These are phyloP conservation scores for Trichosurus vulpecula DNA, from an alignment of 2,797 vertebrate genomes.

Conservation along the genomic window DNA sequence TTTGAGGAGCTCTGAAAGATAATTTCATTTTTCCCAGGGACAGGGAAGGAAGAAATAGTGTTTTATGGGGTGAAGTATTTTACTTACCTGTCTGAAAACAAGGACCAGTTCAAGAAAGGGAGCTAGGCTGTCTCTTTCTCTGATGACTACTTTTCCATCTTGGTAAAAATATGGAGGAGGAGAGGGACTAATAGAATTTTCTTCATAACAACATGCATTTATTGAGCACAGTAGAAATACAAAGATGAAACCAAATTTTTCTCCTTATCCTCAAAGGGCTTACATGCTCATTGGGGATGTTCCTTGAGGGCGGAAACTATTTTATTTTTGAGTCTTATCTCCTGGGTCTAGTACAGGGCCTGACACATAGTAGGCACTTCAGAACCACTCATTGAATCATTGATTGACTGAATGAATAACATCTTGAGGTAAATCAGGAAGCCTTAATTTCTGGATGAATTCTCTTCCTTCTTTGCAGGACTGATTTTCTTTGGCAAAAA, in stretches of 20 bases:
- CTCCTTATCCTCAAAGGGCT: not conserved
- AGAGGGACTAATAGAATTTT: not conserved
- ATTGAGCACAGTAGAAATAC: not conserved
- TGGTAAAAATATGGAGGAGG: not conserved
- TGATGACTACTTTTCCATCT: not conserved
- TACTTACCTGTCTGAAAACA: not conserved
- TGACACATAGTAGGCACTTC: not conserved
- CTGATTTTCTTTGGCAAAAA: conserved; percentile 18
- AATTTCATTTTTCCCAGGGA: conserved; percentile 24
- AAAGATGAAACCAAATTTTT: not conserved
- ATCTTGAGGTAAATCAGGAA: not conserved
- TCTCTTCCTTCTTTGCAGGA: not conserved
- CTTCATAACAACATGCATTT: not conserved
- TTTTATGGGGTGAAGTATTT: not conserved
- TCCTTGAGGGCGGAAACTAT: not conserved
- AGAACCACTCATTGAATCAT: not conserved
- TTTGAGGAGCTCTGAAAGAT: conserved; percentile 1
- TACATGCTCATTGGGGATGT: not conserved
- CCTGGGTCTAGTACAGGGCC: not conserved
- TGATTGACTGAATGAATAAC: not conserved
- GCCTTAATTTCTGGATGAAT: not conserved
- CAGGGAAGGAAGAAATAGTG: not conserved
- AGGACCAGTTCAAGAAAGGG: not conserved
- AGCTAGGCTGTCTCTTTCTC: not conserved
- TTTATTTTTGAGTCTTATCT: not conserved